Evolutionary conservation across 2,113 vertebrate genomes (phyloP).

Genomic region (Pangasianodon gigas): DNA sequence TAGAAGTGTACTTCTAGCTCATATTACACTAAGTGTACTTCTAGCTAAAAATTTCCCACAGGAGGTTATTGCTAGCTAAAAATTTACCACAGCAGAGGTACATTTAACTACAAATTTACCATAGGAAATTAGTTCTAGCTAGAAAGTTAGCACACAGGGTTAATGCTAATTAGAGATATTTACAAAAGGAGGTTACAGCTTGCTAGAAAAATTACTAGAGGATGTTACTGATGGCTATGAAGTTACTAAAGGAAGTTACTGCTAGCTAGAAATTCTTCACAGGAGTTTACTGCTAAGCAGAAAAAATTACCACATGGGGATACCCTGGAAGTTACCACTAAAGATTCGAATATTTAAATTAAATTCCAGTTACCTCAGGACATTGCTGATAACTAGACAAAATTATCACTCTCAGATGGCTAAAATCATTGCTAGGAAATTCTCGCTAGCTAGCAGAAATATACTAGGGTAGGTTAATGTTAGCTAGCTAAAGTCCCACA

Average conservation of each 20-base stretch:
- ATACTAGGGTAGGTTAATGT: neutral
- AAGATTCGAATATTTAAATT: too few relatives aligned
- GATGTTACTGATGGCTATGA: neutral
- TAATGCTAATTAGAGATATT: neutral
- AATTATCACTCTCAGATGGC: neutral
- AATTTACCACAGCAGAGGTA: neutral
- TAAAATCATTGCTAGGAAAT: too few relatives aligned
- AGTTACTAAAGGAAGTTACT: too few relatives aligned
- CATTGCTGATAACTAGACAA: neutral
- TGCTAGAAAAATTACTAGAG: neutral
- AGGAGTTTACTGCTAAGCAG: too few relatives aligned
- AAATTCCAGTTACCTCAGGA: neutral
- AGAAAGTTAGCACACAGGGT: neutral
- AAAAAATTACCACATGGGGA: too few relatives aligned
- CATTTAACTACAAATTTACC: neutral
- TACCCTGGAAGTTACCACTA: too few relatives aligned
- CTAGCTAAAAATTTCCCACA: neutral
- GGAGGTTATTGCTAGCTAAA: neutral
- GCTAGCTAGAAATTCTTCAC: neutral
- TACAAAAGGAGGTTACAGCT: neutral
- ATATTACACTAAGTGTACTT: neutral
- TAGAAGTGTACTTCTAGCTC: neutral
- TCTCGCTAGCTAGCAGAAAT: too few relatives aligned
- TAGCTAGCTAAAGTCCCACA: neutral
- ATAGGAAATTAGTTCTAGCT: neutral